These are phyloP conservation scores for Xyrauchen texanus DNA, from an alignment of 2,113 vertebrate species.

Conservation along the genomic window DNA sequence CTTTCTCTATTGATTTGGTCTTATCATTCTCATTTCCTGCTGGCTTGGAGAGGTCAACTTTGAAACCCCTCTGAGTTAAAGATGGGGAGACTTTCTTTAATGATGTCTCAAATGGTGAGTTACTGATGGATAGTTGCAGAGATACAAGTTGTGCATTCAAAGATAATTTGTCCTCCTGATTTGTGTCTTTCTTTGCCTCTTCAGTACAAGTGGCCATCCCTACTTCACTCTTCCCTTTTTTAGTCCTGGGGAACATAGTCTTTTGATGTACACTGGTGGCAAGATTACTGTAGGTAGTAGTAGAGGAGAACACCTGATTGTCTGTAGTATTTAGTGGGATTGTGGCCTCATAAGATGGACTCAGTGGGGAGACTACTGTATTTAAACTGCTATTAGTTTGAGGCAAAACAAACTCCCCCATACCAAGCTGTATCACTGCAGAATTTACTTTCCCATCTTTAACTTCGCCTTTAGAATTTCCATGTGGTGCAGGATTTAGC, in stretches of 20 bases:
- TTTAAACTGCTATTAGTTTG: background rate
- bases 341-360: background rate
- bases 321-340: constrained; percentile 66
- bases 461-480: background rate
- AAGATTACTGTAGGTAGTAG: constrained; percentile 86
- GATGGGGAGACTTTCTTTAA: constrained; percentile 79
- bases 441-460: background rate
- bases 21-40: constrained; percentile 64
- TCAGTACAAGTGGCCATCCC: background rate
- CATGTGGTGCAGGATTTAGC: background rate
- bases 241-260: constrained; percentile 38
- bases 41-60: constrained; percentile 80
- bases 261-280: constrained; percentile 55
- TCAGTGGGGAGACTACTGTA: background rate
- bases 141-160: constrained; percentile 65
- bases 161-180: background rate
- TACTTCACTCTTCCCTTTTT: constrained; percentile 67
- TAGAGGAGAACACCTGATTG: constrained; percentile 73
- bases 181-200: constrained; percentile 9
- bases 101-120: constrained; percentile 49
- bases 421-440: background rate
- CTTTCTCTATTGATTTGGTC: constrained; percentile 70
- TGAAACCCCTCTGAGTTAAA: constrained; percentile 74
- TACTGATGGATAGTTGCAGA: constrained; percentile 63
- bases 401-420: background rate